Percentiles rank a stretch among this genome's conserved stretches.
Conservation (phyloP, 2,113 vertebrate species). For the Sorex fumeus region DNA sequence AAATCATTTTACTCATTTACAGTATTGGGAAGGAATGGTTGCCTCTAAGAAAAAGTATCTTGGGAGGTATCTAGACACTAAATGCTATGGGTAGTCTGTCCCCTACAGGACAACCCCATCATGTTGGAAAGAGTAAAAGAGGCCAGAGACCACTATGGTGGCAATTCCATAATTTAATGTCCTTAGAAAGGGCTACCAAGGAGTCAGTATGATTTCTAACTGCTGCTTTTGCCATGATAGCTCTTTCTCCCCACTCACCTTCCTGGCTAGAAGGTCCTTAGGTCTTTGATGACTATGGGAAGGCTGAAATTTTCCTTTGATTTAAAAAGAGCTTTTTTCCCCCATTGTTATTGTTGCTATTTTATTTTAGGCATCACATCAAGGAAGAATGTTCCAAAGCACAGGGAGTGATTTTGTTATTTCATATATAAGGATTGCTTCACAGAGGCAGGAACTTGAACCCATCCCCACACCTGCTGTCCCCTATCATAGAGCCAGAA, state of each 20-base stretch:
- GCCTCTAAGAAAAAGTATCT: not conserved
- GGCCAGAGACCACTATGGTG: not conserved
- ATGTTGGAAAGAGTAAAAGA: not conserved
- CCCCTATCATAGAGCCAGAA: not conserved
- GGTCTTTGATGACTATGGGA: not conserved
- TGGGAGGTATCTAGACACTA: not conserved
- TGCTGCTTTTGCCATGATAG: not conserved
- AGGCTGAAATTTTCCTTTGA: slow-evolving; percentile 44
- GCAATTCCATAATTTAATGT: not conserved
- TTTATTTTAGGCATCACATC: not conserved
- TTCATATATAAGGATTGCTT: not conserved
- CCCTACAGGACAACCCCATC: not conserved
- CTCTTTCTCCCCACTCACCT: not conserved
- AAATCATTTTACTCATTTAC: not conserved
- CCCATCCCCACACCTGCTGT: too few relatives aligned
- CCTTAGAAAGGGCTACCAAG: not conserved
- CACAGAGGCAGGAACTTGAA: not conserved
- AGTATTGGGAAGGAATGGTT: not conserved
- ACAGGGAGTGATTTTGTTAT: not conserved
- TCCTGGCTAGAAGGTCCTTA: not conserved
- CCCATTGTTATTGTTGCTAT: slow-evolving; percentile 24
- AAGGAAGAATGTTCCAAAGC: not conserved
- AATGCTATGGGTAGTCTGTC: not conserved
- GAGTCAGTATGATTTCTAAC: not conserved
- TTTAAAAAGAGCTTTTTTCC: slow-evolving; percentile 43